phyloP scores from a whole-genome alignment of 1,140 invertebrate genomes.

The Drosophila mayri region DNA sequence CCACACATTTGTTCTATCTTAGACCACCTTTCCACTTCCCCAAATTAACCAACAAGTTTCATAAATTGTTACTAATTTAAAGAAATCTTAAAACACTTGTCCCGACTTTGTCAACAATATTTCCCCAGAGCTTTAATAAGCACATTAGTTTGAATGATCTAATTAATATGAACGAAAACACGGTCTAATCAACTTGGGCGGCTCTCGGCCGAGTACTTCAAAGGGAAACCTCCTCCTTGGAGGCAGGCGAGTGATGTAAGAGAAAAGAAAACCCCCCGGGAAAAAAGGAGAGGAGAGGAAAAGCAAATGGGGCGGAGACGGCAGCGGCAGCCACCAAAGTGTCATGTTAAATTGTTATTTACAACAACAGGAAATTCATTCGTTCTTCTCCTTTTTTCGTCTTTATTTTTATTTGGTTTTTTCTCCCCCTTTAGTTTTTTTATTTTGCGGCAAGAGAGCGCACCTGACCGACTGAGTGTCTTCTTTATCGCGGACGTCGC shows the following conservation, averaged over 20 bases:
- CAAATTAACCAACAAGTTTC: slow-evolving; percentile 9
- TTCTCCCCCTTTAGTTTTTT: slow-evolving; percentile 6
- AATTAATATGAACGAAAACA: slow-evolving; percentile 52
- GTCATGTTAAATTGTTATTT: slow-evolving; percentile 82
- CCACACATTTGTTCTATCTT: background rate
- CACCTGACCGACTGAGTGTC: slow-evolving; percentile 61
- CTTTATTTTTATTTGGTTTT: slow-evolving; percentile 19
- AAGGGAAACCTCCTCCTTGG: slow-evolving; percentile 27
- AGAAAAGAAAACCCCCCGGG: slow-evolving; percentile 18
- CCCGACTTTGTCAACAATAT: slow-evolving; percentile 43
- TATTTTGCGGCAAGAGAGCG: slow-evolving; percentile 23
- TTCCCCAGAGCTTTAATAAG: slow-evolving; percentile 28
- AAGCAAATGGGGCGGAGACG: slow-evolving; percentile 33
- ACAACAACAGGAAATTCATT: slow-evolving; percentile 81
- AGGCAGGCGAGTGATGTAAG: slow-evolving; percentile 10
- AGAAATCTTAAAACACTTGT: slow-evolving; percentile 43
- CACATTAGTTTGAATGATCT: slow-evolving; percentile 46
- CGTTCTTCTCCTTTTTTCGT: slow-evolving; percentile 25
- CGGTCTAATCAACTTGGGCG: slow-evolving; percentile 46
- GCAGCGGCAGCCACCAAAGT: slow-evolving; percentile 63
- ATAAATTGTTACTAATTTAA: slow-evolving; percentile 41
- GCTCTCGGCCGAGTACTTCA: slow-evolving; percentile 35
- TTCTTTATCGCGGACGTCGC: slow-evolving; percentile 57
- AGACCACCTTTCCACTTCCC: background rate
- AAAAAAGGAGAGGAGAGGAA: slow-evolving; percentile 28